Conservation (phyloP, 2,888 invertebrate genomes). For the Parnassius smintheus region DNA sequence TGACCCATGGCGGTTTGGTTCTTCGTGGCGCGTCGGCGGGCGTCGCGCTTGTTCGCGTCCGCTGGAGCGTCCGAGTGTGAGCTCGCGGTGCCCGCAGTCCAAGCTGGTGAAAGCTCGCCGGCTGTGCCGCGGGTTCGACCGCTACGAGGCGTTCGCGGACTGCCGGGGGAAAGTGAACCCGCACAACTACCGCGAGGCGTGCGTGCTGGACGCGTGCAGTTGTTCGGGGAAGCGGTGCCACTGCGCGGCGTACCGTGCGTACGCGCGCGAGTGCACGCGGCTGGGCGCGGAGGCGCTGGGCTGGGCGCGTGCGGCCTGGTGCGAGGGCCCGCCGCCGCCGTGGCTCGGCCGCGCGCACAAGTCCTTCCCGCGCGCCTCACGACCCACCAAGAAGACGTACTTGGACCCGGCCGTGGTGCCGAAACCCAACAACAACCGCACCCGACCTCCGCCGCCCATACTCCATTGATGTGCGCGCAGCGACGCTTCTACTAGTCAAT, state of each 20-base stretch:
- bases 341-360: slow-evolving; percentile 60
- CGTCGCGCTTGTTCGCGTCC: slow-evolving; percentile 85
- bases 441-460: slow-evolving; percentile 72
- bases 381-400: slow-evolving; percentile 41
- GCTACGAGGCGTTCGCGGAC: slow-evolving; percentile 83
- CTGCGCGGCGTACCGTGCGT: slow-evolving; percentile 94
- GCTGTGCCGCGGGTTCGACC: slow-evolving; percentile 76
- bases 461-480: slow-evolving; percentile 49
- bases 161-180: slow-evolving; percentile 91
- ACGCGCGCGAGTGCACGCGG: slow-evolving; percentile 92
- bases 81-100: slow-evolving; percentile 75
- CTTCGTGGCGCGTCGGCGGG: slow-evolving; percentile 95
- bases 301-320: slow-evolving; percentile 87
- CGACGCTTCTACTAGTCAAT: slow-evolving; percentile 73
- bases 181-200: slow-evolving; percentile 91
- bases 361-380: slow-evolving; percentile 33
- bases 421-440: slow-evolving; percentile 56
- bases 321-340: slow-evolving; percentile 73
- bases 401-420: slow-evolving; percentile 54
- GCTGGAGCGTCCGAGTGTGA: slow-evolving; percentile 67
- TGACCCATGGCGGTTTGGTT: slow-evolving; percentile 88
- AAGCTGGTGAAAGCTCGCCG: slow-evolving; percentile 65
- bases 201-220: slow-evolving; percentile 93
- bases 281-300: slow-evolving; percentile 86
- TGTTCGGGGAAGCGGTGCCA: slow-evolving; percentile 91